A percentile compares a stretch with the other conserved stretches of the same genome.
Conservation (phyloP, 2,113 vertebrate genomes). For the Pedetes capensis region DNA sequence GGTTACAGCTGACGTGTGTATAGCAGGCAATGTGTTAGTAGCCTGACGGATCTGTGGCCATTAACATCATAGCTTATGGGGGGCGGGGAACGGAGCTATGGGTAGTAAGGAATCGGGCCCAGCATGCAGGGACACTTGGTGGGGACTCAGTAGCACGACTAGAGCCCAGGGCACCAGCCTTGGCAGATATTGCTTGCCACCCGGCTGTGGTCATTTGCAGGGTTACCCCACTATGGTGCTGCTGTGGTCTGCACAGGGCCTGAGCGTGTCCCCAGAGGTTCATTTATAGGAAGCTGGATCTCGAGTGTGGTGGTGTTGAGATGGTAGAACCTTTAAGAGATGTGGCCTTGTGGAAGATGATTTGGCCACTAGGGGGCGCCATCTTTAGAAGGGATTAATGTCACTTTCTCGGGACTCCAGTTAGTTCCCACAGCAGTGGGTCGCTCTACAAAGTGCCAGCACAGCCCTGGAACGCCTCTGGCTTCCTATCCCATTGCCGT, state of each 20-base stretch:
- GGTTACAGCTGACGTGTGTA: fast-evolving
- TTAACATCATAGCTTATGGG: not conserved
- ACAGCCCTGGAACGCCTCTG: not conserved
- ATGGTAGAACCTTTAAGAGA: not conserved
- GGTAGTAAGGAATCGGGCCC: not conserved
- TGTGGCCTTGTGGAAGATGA: too few relatives aligned
- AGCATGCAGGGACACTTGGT: too few relatives aligned
- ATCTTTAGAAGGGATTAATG: not conserved
- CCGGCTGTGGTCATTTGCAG: fast-evolving
- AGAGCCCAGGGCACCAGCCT: not conserved
- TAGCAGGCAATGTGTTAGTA: not conserved
- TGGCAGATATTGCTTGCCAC: too few relatives aligned
- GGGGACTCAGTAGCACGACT: not conserved
- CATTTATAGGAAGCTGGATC: not conserved
- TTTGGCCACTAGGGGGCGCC: not conserved
- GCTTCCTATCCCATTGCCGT: not conserved
- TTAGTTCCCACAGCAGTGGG: not conserved
- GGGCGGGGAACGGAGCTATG: too few relatives aligned
- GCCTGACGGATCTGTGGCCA: fast-evolving
- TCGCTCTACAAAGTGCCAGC: not conserved
- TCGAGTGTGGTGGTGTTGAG: not conserved
- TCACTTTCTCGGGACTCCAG: not conserved
- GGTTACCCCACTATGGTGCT: fast-evolving
- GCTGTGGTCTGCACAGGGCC: too few relatives aligned
- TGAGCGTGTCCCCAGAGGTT: not conserved